These are phyloP conservation scores for Apolygus lucorum DNA, from an alignment of 1,140 invertebrate genomes.

Conservation along the genomic window DNA sequence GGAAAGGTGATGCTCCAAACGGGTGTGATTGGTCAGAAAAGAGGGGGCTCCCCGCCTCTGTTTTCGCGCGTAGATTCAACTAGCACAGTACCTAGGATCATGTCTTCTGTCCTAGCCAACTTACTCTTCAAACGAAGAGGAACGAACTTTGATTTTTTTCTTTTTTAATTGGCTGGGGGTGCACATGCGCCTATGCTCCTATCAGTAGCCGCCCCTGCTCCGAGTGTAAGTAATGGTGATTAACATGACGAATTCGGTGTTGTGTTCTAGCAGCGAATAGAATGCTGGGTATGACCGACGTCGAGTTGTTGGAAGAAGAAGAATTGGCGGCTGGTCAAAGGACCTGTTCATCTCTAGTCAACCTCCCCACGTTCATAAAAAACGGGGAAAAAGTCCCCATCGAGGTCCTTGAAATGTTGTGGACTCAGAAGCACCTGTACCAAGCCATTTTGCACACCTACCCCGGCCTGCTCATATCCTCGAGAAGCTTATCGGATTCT, in stretches of 20 bases:
- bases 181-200: too few species aligned
- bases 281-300: background rate
- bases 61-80: too few species aligned
- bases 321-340: background rate
- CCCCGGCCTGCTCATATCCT: constrained; percentile 59
- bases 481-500: constrained; percentile 61
- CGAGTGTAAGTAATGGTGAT: too few species aligned
- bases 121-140: too few species aligned
- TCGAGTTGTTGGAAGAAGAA: constrained; percentile 7
- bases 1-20: too few species aligned
- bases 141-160: too few species aligned
- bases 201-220: too few species aligned
- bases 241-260: background rate
- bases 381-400: constrained; percentile 53
- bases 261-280: background rate
- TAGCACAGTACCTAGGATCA: too few species aligned
- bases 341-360: constrained; percentile 52
- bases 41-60: too few species aligned
- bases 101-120: too few species aligned
- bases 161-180: too few species aligned
- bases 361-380: constrained; percentile 70
- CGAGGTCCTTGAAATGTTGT: constrained; percentile 57
- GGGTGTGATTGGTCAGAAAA: too few species aligned
- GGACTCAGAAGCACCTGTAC: constrained; percentile 53
- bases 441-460: constrained; percentile 55